phyloP scores from a whole-genome alignment of 2,888 invertebrate species.

The Drosophila prostipennis region DNA sequence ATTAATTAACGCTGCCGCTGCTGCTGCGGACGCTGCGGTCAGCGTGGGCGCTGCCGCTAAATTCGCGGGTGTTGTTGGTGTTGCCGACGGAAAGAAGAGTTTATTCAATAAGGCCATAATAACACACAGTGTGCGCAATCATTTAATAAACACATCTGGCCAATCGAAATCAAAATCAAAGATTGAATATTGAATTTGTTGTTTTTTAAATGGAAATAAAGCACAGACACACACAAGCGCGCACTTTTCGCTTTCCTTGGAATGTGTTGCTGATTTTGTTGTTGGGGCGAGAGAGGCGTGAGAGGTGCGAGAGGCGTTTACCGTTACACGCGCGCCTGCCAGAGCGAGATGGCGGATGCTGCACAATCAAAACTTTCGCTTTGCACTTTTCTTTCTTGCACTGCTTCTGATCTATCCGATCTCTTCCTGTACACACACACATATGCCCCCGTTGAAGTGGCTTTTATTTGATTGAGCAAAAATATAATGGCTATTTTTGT shows the following conservation, averaged over 20 bases:
- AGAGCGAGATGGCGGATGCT: conserved; percentile 41
- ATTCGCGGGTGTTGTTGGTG: conserved; percentile 84
- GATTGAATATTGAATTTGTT: conserved; percentile 7
- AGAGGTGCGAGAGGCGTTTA: conserved; percentile 17
- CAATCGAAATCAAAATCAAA: conserved; percentile 40
- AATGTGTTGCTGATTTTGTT: conserved; percentile 31
- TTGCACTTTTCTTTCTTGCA: conserved; percentile 67
- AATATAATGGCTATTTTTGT: conserved; percentile 62
- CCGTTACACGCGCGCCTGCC: conserved; percentile 33
- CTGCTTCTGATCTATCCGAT: conserved; percentile 58
- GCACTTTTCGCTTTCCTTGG: conserved; percentile 38
- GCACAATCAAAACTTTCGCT: conserved; percentile 69
- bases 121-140: conserved; percentile 65
- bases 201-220: conserved; percentile 26
- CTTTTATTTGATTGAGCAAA: conserved; percentile 58
- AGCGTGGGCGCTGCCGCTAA: conserved; percentile 51
- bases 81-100: conserved; percentile 87
- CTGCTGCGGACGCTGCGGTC: conserved; percentile 46
- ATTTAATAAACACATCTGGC: conserved; percentile 78
- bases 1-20: conserved; percentile 40
- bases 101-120: conserved; percentile 91
- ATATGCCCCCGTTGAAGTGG: conserved; percentile 43
- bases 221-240: conserved; percentile 39
- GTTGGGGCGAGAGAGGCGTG: background rate
- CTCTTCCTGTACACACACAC: conserved; percentile 60